Conservation (phyloP, 2,113 vertebrate genomes). For the Pterophyllum scalare region DNA sequence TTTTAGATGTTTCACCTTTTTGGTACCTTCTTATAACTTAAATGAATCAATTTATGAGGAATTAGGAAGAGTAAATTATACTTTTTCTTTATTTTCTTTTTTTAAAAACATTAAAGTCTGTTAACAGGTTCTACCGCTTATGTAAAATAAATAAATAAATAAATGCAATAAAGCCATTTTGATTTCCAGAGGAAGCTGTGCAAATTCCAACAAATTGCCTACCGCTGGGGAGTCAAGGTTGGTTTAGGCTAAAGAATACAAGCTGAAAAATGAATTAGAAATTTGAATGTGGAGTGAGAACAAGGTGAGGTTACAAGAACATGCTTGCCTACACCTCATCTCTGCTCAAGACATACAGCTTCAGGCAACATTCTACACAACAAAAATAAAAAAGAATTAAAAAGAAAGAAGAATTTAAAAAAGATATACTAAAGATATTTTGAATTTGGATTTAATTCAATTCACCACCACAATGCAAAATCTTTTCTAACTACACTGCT, state of each 20-base stretch:
- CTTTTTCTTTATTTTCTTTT: background rate
- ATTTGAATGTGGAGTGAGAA: background rate
- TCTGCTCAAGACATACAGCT: background rate
- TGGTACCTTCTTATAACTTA: background rate
- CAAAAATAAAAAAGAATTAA: background rate
- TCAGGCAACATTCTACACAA: background rate
- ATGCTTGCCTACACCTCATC: background rate
- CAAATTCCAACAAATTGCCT: background rate
- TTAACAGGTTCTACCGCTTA: background rate
- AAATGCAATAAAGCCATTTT: background rate
- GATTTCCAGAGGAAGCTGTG: background rate
- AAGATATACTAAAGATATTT: accelerated
- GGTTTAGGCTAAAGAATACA: background rate
- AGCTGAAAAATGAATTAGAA: background rate
- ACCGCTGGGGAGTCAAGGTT: background rate
- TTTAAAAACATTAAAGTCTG: accelerated
- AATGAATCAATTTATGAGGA: background rate
- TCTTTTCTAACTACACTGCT: background rate
- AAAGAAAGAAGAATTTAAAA: background rate
- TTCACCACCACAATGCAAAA: background rate
- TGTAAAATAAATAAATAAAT: background rate
- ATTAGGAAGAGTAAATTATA: background rate
- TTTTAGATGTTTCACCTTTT: background rate
- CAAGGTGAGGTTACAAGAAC: background rate
- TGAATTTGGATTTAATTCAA: no score